phyloP scores from a whole-genome alignment of 2,888 invertebrate species.

The Leptopilina drosophilae region DNA sequence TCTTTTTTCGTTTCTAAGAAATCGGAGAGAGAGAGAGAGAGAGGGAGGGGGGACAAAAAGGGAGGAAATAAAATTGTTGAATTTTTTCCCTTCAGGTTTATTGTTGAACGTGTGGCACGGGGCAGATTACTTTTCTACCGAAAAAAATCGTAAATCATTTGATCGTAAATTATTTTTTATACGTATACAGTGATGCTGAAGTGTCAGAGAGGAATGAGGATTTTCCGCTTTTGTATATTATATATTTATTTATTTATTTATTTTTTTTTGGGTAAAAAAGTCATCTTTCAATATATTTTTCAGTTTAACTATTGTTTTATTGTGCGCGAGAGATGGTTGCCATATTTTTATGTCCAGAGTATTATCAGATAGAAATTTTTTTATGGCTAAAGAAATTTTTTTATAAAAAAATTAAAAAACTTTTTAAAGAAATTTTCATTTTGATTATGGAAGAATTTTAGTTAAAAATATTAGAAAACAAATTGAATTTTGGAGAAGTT shows the following conservation, averaged over 20 bases:
- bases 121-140: not conserved
- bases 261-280: not conserved
- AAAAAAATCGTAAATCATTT: constrained; percentile 27
- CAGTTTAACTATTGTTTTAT: too few relatives aligned
- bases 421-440: too few relatives aligned
- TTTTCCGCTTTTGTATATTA: not conserved
- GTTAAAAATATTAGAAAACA: too few relatives aligned
- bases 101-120: not conserved
- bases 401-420: too few relatives aligned
- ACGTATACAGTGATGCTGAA: not conserved
- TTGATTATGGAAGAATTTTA: too few relatives aligned
- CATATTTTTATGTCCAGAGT: too few relatives aligned
- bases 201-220: not conserved
- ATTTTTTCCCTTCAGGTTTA: constrained; percentile 17
- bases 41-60: not conserved
- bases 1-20: too few relatives aligned
- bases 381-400: too few relatives aligned
- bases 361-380: too few relatives aligned
- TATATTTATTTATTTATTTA: not conserved
- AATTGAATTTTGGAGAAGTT: too few relatives aligned
- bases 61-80: not conserved
- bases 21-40: not conserved
- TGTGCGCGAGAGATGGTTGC: too few relatives aligned
- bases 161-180: not conserved
- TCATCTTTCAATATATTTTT: not conserved